Evolutionary conservation across 2,113 vertebrate species (phyloP).

Genomic region (Phyllopteryx taeniolatus): DNA sequence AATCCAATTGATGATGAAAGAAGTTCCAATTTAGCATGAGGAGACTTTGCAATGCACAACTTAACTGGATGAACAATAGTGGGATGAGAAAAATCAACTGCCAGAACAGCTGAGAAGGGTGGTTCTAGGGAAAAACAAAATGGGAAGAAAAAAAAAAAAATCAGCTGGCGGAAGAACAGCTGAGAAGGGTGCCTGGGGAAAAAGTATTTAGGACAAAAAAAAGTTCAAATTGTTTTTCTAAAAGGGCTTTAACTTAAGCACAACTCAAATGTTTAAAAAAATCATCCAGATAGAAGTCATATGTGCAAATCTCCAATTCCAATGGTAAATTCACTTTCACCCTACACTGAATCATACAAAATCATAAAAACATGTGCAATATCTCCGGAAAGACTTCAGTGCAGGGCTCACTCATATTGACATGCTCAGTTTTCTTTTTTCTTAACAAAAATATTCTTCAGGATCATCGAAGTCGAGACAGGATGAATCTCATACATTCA

Average conservation of each 20-base stretch:
- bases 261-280: conserved; percentile 32
- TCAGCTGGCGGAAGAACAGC: no score
- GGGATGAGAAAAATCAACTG: conserved; percentile 29
- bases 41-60: conserved; percentile 62
- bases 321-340: conserved; percentile 49
- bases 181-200: conserved; percentile 13
- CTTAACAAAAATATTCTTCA: conserved; percentile 82
- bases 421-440: conserved; percentile 61
- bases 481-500: conserved; percentile 87
- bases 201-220: conserved; percentile 13
- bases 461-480: conserved; percentile 81
- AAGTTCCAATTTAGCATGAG: conserved; percentile 49
- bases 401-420: conserved; percentile 64
- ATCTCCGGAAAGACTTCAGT: conserved; percentile 76
- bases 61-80: conserved; percentile 25
- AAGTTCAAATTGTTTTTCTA: conserved; percentile 21
- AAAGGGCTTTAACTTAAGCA: conserved; percentile 53
- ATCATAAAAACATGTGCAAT: conserved; percentile 76
- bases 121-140: conserved; percentile 1
- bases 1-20: conserved; percentile 64
- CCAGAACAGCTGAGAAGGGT: conserved; percentile 60
- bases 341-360: conserved; percentile 75
- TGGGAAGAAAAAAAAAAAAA: not conserved
- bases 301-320: conserved; percentile 56
- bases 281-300: conserved; percentile 33